These are phyloP conservation scores for Caradrina kadenii DNA, from an alignment of 2,888 invertebrate species.

Conservation along the genomic window DNA sequence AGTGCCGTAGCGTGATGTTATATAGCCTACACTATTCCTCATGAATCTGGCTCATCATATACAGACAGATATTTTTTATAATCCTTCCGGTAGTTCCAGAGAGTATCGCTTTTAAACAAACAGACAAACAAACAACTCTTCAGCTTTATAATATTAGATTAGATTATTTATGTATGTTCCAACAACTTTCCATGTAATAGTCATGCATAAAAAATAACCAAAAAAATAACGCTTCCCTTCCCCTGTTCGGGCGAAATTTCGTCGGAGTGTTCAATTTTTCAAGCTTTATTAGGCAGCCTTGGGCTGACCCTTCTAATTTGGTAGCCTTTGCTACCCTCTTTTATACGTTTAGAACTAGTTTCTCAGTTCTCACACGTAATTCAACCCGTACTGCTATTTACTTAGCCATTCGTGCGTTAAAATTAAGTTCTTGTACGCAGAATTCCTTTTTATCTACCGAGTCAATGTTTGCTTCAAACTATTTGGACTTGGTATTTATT, in stretches of 20 bases:
- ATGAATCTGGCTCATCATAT: too few relatives aligned
- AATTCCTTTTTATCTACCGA: slow-evolving; percentile 44
- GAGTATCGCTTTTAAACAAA: too few relatives aligned
- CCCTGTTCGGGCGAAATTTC: slow-evolving; percentile 55
- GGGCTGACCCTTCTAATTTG: slow-evolving; percentile 65
- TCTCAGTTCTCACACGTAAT: slow-evolving; percentile 63
- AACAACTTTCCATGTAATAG: slow-evolving; percentile 11
- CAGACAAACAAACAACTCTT: too few relatives aligned
- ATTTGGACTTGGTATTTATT: slow-evolving; percentile 22
- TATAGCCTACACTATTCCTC: too few relatives aligned
- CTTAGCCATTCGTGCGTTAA: slow-evolving; percentile 53
- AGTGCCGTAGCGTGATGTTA: too few relatives aligned
- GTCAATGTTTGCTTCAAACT: slow-evolving; percentile 37
- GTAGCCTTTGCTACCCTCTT: slow-evolving; percentile 47
- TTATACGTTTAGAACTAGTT: slow-evolving; percentile 63
- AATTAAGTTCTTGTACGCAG: slow-evolving; percentile 51
- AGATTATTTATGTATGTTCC: not conserved
- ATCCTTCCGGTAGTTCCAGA: too few relatives aligned
- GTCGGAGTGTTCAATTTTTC: slow-evolving; percentile 59
- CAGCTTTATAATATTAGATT: too few relatives aligned
- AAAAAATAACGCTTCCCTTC: slow-evolving; percentile 13
- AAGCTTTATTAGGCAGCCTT: slow-evolving; percentile 59
- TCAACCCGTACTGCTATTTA: slow-evolving; percentile 54
- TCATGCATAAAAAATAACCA: slow-evolving; percentile 4
- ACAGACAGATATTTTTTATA: too few relatives aligned